Base-by-base conservation (phyloP, 2,113 vertebrate species). In the Pteruthius melanotis region DNA sequence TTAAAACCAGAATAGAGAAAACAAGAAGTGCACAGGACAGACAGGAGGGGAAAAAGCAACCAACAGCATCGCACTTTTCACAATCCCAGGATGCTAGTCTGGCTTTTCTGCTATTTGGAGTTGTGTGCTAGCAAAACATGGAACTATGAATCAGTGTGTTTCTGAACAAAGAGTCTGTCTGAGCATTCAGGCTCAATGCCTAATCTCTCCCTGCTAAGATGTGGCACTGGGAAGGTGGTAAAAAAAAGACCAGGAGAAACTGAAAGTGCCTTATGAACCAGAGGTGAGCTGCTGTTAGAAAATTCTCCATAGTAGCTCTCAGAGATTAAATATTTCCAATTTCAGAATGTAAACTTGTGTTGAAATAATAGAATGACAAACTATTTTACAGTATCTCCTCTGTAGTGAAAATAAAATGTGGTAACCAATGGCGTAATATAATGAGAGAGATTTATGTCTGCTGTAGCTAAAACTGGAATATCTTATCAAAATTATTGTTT, bases 211-310 rank as follows among this genome's bases (percentile, higher is more conserved):
- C 87, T 98, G 42, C 95, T 99, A 95, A 99, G 97, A 95, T 96
- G 98, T 42, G 97, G 98, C 17, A 98, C 95, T 33, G 98, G 96
- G 37, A 97, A 97, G 45, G 59, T 97, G 69, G 94, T 98, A 68
- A 97, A 94, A 77, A 89, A 95, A 84, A 81, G 92, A 95, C 23
- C 96, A 98, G 60, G 97, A 98, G 89, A 98, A 98, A 65, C 40
- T 98, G 84, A 97, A 98, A 75, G 97, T 98, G 87, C 98, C 94
- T 95, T 97, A 98, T 72, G 98, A 99, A 91, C 98, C 98, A 17
- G 97, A 98, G 97, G 97, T 98, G 78, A 98, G 89, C 49, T 59
- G 59, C 40, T 61, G 30, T 50, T 69, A 89, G 60, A 69, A 72
- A 75, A 49, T 79, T 76, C 31, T 66, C 52, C 6, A 21, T 2